phyloP scores from a whole-genome alignment of 2,888 invertebrate genomes.

The Machimus rusticus region DNA sequence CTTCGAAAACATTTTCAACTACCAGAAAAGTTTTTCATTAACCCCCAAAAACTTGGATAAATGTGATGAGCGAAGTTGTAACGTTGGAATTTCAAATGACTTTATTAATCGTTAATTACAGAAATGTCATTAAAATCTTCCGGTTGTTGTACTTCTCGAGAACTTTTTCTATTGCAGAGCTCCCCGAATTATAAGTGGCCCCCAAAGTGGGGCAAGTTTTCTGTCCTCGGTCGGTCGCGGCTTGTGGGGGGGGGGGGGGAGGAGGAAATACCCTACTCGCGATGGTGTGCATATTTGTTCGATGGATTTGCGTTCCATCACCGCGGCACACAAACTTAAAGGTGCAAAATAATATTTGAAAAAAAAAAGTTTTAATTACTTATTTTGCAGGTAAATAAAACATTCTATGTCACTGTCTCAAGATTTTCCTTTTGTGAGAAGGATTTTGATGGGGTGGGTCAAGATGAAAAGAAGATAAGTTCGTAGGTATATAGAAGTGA shows the following conservation, averaged over 20 bases:
- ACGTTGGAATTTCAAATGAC: conserved; percentile 42
- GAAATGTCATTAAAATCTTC: conserved; percentile 41
- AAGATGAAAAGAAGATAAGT: background rate
- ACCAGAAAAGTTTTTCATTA: conserved; percentile 46
- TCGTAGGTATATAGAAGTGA: background rate
- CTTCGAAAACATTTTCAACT: conserved; percentile 43
- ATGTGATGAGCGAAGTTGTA: conserved; percentile 46
- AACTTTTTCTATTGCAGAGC: conserved; percentile 24
- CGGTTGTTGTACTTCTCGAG: conserved; percentile 24
- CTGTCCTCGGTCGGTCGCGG: background rate
- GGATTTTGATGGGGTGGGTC: background rate
- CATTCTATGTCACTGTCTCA: background rate
- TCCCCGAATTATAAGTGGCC: conserved; percentile 19
- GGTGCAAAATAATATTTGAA: background rate
- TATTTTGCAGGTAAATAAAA: background rate
- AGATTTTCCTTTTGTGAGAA: background rate
- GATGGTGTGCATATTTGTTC: background rate
- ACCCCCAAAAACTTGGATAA: conserved; percentile 46
- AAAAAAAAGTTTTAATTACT: conserved; percentile 3
- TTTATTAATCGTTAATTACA: conserved; percentile 41
- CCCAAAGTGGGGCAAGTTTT: conserved; percentile 22
- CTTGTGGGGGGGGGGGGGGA: background rate
- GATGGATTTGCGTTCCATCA: background rate
- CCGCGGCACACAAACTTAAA: background rate
- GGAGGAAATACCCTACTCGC: background rate